Evolutionary conservation across 2,797 vertebrate genomes (phyloP).

Genomic region (Melanogrammus aeglefinus): DNA sequence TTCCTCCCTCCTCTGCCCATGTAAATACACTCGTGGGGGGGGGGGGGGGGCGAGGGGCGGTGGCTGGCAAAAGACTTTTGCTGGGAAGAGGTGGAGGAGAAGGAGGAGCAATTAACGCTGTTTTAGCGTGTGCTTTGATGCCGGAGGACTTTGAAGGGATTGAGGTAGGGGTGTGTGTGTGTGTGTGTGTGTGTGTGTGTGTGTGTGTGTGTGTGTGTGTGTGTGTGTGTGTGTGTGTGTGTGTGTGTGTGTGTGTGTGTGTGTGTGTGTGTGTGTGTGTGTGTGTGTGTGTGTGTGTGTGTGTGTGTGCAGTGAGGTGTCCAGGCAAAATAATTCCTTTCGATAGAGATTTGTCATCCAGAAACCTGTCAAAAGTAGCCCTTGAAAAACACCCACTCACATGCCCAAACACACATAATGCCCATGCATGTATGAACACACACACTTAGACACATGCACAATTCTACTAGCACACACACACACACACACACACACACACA

Average conservation of each 20-base stretch:
- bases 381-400: background rate
- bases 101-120: constrained; percentile 57
- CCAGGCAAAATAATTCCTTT: constrained; percentile 8
- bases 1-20: constrained; percentile 76
- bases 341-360: constrained; percentile 1
- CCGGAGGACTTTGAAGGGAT: constrained; percentile 26
- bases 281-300: constrained; percentile 22
- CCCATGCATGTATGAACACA: background rate
- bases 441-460: background rate
- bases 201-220: constrained; percentile 23
- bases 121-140: constrained; percentile 46
- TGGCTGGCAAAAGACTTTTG: constrained; percentile 56
- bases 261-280: constrained; percentile 14
- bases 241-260: constrained; percentile 22
- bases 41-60: constrained; percentile 28
- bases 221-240: constrained; percentile 15
- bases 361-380: background rate
- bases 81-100: constrained; percentile 34
- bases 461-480: too few species aligned
- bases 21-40: constrained; percentile 67
- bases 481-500: too few species aligned
- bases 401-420: background rate
- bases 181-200: constrained; percentile 11
- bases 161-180: constrained; percentile 21
- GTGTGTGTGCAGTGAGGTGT: constrained; percentile 13